Conservation (phyloP, 1,140 invertebrate species). For the Adoxophyes honmai region DNA sequence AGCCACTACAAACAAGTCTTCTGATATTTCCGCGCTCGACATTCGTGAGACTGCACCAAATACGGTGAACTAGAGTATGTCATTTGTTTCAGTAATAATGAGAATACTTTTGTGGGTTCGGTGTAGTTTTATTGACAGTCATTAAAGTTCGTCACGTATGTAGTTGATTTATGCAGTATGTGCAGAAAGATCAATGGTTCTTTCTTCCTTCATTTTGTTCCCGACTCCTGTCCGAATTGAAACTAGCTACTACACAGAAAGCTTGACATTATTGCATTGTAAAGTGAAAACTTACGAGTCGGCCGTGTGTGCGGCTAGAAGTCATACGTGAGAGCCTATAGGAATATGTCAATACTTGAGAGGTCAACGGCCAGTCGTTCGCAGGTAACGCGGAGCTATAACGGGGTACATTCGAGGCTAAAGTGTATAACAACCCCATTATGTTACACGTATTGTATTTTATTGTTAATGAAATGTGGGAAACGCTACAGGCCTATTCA, state of each 20-base stretch:
- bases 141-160: no score
- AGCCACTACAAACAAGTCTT: no score
- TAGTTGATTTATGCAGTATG: no score
- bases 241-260: neutral
- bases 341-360: slow-evolving; percentile 73
- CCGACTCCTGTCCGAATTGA: neutral
- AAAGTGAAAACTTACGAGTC: slow-evolving; percentile 31
- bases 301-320: slow-evolving; percentile 23
- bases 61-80: no score
- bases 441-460: neutral
- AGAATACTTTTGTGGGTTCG: no score
- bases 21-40: no score
- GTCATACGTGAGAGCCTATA: slow-evolving; percentile 72
- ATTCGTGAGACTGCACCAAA: no score
- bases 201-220: neutral
- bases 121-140: no score
- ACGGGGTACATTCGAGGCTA: slow-evolving; percentile 30
- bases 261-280: slow-evolving; percentile 1
- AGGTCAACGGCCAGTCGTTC: slow-evolving; percentile 66
- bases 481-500: neutral
- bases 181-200: no score
- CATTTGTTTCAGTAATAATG: no score
- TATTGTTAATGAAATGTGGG: slow-evolving; percentile 9
- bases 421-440: slow-evolving; percentile 14
- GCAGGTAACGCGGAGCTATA: slow-evolving; percentile 51